A percentile compares a stretch with the other conserved stretches of the same genome.
Conservation (phyloP, 1,140 invertebrate species). For the Drosophila nigrodunni region DNA sequence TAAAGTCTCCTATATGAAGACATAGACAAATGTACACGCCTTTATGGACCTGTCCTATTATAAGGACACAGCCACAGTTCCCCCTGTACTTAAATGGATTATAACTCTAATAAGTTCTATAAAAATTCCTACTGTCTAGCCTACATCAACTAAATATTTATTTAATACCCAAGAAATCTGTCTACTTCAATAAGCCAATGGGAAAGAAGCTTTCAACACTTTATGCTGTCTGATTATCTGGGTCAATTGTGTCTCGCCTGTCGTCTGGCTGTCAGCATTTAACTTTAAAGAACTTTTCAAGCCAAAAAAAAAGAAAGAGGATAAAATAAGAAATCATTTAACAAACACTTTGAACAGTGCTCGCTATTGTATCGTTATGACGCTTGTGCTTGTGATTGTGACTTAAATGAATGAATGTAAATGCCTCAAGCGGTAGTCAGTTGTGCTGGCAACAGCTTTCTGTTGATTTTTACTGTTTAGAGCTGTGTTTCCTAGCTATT, state of each 20-base stretch:
- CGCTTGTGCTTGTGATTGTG: conserved; percentile 21
- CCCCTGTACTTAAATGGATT: no score
- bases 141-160: no score
- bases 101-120: no score
- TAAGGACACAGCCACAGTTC: no score
- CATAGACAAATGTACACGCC: no score
- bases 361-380: conserved; percentile 26
- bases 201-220: no score
- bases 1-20: no score
- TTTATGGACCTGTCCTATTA: no score
- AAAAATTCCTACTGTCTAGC: no score
- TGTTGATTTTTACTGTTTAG: conserved; percentile 55
- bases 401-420: conserved; percentile 72
- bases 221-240: conserved; percentile 20
- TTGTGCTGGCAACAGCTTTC: conserved; percentile 69
- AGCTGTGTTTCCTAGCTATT: conserved; percentile 70
- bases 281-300: conserved; percentile 56
- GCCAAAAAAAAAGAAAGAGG: background rate
- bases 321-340: conserved; percentile 28
- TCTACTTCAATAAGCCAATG: no score
- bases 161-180: no score
- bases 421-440: conserved; percentile 57
- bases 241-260: conserved; percentile 1
- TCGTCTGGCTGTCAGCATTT: conserved; percentile 23
- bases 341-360: conserved; percentile 9